Base-by-base conservation (phyloP, 2,113 vertebrate species). In the Acanthochromis polyacanthus region DNA sequence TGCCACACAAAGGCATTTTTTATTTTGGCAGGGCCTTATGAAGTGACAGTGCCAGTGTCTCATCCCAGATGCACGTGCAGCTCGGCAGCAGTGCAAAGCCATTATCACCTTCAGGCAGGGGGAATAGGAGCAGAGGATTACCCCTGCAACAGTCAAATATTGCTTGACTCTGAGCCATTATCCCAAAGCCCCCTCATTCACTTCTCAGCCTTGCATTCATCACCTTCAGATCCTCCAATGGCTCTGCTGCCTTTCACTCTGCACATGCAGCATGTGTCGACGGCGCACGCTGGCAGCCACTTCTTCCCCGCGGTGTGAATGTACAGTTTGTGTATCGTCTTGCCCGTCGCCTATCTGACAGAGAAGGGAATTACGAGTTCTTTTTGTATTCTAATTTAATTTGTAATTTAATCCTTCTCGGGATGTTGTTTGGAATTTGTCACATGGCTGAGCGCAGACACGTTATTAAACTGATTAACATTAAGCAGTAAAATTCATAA, bases 71-170 rank as follows among this genome's bases (percentile, higher is more conserved):
- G 69, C 79, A 57, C 43, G 53, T 20, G 52, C 46, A 52, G 60
- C 78, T 78, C 58, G 1, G 66, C 77, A 62, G 30, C 66, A 43
- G 53, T 67, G 83, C 85, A 73, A 59, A 86, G 83, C 83, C 78
- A 91, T 88, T 90, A 91, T 92, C 89, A 75, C 81, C 82, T 81
- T 30, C 71, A 78, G 72, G 84, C 86, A 83, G 86, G 77, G 74
- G 80, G 73, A 59, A 25, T 17, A 48, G 81, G 75, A 71, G 84
- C 55, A 15, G 74, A 70, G 86, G 87, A 90, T 91, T 89, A 90
- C 81, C 57, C 53, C 69, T 45, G 71, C 87, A 82, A 78, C 84
- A 92, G 88, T 82, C 86, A 88, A 79, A 87, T 87, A 85, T 85
- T 81, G 81, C 90, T 81, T 45, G 76, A 88, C 81, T 86, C 77